A percentile compares a stretch with the other conserved stretches of the same genome.
These are phyloP conservation scores for Phoenicopterus ruber DNA, from an alignment of 2,113 vertebrate genomes.

Conservation along the genomic window DNA sequence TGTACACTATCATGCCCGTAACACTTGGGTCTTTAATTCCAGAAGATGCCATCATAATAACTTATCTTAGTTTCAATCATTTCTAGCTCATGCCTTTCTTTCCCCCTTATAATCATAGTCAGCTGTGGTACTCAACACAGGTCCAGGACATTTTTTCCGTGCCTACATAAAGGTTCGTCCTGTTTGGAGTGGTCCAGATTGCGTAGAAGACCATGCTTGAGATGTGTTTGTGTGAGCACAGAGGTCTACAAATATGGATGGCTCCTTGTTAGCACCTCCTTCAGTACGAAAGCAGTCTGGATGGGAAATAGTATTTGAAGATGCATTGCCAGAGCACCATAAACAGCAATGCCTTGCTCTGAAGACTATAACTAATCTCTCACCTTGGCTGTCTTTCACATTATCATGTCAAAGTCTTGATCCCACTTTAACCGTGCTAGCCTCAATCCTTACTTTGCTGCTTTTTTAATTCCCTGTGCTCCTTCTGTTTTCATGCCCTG, in stretches of 20 bases:
- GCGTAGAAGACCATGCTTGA: neutral
- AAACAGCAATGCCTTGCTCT: neutral
- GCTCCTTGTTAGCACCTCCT: neutral
- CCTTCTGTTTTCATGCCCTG: neutral
- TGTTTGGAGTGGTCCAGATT: neutral
- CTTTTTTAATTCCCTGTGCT: neutral
- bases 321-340: neutral
- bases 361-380: neutral
- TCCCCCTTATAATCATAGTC: neutral
- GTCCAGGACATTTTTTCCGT: neutral
- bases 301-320: neutral
- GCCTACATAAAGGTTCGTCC: neutral
- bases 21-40: neutral
- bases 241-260: neutral
- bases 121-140: neutral
- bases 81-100: neutral
- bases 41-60: neutral
- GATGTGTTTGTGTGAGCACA: neutral
- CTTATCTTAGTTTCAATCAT: neutral
- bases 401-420: neutral
- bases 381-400: neutral
- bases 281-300: neutral
- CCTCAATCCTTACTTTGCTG: neutral
- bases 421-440: neutral
- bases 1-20: neutral